phyloP scores from a whole-genome alignment of 1,140 invertebrate genomes.

The Meteorus sp. region DNA sequence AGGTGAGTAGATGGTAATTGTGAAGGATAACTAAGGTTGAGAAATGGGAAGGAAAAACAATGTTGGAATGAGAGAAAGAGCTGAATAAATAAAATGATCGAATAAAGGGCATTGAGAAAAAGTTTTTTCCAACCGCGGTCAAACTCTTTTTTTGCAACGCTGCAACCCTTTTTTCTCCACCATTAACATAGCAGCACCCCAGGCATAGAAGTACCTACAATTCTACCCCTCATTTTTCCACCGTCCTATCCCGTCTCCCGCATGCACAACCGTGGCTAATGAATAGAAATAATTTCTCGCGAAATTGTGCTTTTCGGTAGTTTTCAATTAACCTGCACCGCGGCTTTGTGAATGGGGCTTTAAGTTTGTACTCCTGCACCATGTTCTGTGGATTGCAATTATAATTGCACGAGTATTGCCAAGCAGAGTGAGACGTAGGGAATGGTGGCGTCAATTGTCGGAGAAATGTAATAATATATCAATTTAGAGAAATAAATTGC shows the following conservation, averaged over 20 bases:
- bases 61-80: background rate
- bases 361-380: constrained; percentile 43
- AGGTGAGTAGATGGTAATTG: too few species aligned
- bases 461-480: background rate
- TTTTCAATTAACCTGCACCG: constrained; percentile 57
- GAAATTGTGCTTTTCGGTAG: constrained; percentile 59
- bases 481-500: too few species aligned
- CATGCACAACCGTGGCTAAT: constrained; percentile 42
- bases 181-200: constrained; percentile 13
- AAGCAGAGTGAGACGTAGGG: background rate
- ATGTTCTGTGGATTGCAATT: constrained; percentile 30
- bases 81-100: too few species aligned
- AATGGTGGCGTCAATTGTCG: background rate
- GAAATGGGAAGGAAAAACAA: background rate
- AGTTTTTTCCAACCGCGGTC: constrained; percentile 40
- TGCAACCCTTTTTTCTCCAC: constrained; percentile 15
- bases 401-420: constrained; percentile 23
- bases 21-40: too few species aligned
- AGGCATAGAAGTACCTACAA: constrained; percentile 20
- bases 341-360: constrained; percentile 40
- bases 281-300: constrained; percentile 59
- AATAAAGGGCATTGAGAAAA: constrained; percentile 45
- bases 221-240: background rate
- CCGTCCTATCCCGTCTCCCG: background rate
- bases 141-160: constrained; percentile 17